Evolutionary conservation across 1,140 invertebrate genomes (phyloP), one percentile per base, ranked within the genome.

Genomic region (Drosophila biarmipes): DNA sequence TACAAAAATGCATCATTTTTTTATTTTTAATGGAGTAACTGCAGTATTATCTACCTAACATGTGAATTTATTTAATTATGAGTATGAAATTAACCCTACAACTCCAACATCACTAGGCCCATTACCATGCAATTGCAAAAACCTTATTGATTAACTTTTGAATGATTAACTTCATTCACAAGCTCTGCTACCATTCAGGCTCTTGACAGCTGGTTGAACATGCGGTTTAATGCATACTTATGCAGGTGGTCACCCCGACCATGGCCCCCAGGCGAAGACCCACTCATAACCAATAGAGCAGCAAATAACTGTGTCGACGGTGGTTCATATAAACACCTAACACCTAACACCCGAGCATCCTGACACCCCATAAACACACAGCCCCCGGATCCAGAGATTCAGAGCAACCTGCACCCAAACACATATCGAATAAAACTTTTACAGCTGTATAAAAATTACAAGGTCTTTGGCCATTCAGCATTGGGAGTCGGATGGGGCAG

Each of bases 381-480:
- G 21, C 1, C 24, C 6, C 14, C 7, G 8, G 7, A 43, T 43
- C 40, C 40, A 19, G 10, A 19, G 40, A 17, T 12, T 11, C 40
- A 19, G 40, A 43, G 10, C 15, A 31, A 19, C 72, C 43, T 57
- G 73, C 80, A 66, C 78, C 63, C 76, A 80, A 77, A 80, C 84
- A 84, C 75, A 82, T 90, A 89, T 89, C 80, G 85, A 89, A 89
- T 89, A 89, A 84, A 90, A 89, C 73, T 89, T 89, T 89, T 89
- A 90, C 80, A 90, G 78, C 76, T 80, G 84, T 90, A 84, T 90
- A 89, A 89, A 89, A 89, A 89, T 90, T 84, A 89, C 84, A 89
- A 89, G 84, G 84, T 90, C 84, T 78, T 89, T 73, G 76, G 46
- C 72, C 76, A 80, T 82, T 86, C 74, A 87, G 69, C 61, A 69